These are phyloP conservation scores for Remorina albescens DNA, from an alignment of 2,797 vertebrate genomes.

Conservation along the genomic window DNA sequence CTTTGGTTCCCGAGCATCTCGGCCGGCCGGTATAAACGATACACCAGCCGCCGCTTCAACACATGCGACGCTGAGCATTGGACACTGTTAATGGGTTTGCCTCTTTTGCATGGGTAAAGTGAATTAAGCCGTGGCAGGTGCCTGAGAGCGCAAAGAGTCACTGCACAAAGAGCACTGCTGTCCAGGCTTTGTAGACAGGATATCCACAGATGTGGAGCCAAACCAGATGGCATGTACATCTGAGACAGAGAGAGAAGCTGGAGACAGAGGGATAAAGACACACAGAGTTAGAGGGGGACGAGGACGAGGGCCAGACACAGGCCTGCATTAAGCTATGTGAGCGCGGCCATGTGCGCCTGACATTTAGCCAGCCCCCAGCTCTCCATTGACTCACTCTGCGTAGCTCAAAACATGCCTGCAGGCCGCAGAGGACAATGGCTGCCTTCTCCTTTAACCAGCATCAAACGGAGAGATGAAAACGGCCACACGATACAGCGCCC, in stretches of 20 bases:
- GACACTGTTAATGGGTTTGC: slow-evolving; percentile 68
- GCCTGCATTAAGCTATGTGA: slow-evolving; percentile 87
- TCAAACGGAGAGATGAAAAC: slow-evolving; percentile 88
- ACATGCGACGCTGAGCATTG: slow-evolving; percentile 61
- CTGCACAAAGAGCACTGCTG: slow-evolving; percentile 77
- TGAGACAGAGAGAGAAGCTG: slow-evolving; percentile 79
- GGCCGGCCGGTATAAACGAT: slow-evolving; percentile 61
- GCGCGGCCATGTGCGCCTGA: slow-evolving; percentile 84
- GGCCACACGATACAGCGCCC: slow-evolving; percentile 83
- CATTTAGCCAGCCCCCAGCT: slow-evolving; percentile 84
- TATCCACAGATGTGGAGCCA: slow-evolving; percentile 83
- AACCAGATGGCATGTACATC: slow-evolving; percentile 80
- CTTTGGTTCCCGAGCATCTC: slow-evolving; percentile 47
- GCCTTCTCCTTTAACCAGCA: slow-evolving; percentile 89
- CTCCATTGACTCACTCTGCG: slow-evolving; percentile 83
- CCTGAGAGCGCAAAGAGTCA: slow-evolving; percentile 62
- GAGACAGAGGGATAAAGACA: slow-evolving; percentile 80
- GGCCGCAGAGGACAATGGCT: slow-evolving; percentile 89
- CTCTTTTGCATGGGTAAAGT: slow-evolving; percentile 69
- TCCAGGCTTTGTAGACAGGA: slow-evolving; percentile 80
- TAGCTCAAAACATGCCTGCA: slow-evolving; percentile 88
- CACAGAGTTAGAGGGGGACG: slow-evolving; percentile 67
- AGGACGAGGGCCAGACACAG: slow-evolving; percentile 82
- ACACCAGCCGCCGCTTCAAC: slow-evolving; percentile 56
- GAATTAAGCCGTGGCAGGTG: slow-evolving; percentile 84